Base-by-base conservation (phyloP, 2,113 vertebrate species). In the Marcusenius ussheri region DNA sequence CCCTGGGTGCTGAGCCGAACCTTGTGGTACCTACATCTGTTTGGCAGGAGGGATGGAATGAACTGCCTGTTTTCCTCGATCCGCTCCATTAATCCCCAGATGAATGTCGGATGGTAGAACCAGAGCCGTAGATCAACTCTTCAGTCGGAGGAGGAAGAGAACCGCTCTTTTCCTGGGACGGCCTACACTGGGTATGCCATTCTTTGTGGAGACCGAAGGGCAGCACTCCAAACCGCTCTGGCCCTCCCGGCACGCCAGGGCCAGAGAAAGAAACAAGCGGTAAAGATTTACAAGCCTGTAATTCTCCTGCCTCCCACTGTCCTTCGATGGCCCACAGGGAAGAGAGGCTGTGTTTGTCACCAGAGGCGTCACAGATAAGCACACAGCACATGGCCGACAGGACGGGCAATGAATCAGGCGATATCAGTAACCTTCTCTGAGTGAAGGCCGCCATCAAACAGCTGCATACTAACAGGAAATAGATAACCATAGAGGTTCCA, bases 41-140 rank as follows among this genome's bases (percentile, higher is more conserved):
- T 49, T 86, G 83, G 74, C 74, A 42, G 74, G 74, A 39, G 74
- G 83, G 11, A 50, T 86, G 46, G 80, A 91, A 83, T 49, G 8
- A 66, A 51, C 56, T 86, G 45, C 42, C 83, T 86, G 84, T 86
- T 90, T 35, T 45, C 62, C 47, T 53, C 47, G 5, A 87, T 70
- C 58, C n/a, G 39, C 58, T 87, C 58, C 27, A 87, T 77, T 56
- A 80, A 88, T 88, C 58, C 42, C 8, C 50, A 45, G 86, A 74
- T 53, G 70, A 53, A 53, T 80, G 62, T 88, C 85, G 87, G 35
- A 84, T 50, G n/a, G 27, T 5, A 87, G 85, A 87, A 35, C 49
- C 3, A 21, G 83, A 47, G 19, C 21, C 0, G 9, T 85, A 85
- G n/a, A 87, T 87, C 86, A 87, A 39, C n/a, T 53, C 11, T 53